Percentiles rank a stretch among this genome's conserved stretches.
These are phyloP conservation scores for Scelioninae gen. 1 DNA, from an alignment of 2,888 invertebrate species.

Conservation along the genomic window DNA sequence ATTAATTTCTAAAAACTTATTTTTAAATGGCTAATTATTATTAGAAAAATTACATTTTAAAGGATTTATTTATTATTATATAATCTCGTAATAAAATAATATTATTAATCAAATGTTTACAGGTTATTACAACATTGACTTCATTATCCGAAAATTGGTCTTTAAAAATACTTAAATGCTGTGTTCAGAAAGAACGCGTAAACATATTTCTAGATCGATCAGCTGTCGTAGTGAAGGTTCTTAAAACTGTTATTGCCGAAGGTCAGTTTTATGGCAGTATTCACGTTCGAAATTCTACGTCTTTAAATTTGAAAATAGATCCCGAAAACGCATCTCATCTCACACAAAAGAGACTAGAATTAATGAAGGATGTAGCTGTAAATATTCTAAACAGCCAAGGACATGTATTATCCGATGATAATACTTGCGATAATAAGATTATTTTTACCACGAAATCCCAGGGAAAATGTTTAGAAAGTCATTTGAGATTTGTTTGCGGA, in stretches of 20 bases:
- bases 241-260: conserved; percentile 77
- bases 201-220: conserved; percentile 86
- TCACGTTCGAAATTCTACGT: conserved; percentile 51
- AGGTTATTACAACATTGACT: conserved; percentile 78
- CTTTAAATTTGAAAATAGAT: conserved; percentile 73
- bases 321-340: conserved; percentile 77
- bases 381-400: conserved; percentile 81
- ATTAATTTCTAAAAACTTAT: no score
- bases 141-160: conserved; percentile 85
- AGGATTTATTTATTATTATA: no score
- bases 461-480: conserved; percentile 72
- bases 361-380: conserved; percentile 81
- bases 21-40: no score
- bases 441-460: conserved; percentile 84
- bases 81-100: neutral
- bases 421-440: conserved; percentile 78
- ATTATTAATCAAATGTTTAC: neutral
- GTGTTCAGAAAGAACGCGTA: conserved; percentile 84
- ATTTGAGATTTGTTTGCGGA: conserved; percentile 85
- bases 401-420: conserved; percentile 75
- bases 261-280: conserved; percentile 78
- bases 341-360: conserved; percentile 81
- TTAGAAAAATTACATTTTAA: no score
- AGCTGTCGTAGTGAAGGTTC: conserved; percentile 75
- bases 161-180: conserved; percentile 84